Evolutionary conservation across 2,113 vertebrate genomes (phyloP).

Genomic region (Pampusana beccarii): DNA sequence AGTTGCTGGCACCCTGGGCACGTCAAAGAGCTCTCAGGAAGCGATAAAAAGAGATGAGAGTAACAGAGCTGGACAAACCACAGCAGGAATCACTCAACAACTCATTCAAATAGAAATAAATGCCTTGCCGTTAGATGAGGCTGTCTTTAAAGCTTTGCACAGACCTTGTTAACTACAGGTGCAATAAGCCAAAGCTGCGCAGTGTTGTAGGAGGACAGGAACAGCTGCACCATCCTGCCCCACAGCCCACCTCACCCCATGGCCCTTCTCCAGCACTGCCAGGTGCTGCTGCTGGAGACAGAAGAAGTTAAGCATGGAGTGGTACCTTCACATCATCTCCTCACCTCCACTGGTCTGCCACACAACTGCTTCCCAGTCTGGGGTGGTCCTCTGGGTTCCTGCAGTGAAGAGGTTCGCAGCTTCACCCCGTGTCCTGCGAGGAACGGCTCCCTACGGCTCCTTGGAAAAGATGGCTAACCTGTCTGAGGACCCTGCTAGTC

Average conservation of each 20-base stretch:
- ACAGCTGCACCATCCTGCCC: background rate
- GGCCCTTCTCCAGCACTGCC: background rate
- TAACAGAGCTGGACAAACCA: fast-evolving
- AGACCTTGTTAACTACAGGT: background rate
- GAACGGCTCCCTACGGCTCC: background rate
- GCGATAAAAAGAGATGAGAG: background rate
- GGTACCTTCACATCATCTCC: background rate
- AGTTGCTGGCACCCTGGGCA: background rate
- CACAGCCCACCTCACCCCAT: background rate
- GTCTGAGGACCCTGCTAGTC: background rate
- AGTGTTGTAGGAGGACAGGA: background rate
- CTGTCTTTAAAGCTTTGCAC: background rate
- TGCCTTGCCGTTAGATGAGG: background rate
- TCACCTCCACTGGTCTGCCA: background rate
- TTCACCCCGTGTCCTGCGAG: background rate
- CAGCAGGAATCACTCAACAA: background rate
- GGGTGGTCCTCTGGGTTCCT: background rate
- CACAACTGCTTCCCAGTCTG: background rate
- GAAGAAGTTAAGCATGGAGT: background rate
- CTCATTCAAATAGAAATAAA: background rate
- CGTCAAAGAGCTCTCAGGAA: fast-evolving
- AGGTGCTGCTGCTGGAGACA: background rate
- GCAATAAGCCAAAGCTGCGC: background rate
- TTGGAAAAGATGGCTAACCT: background rate
- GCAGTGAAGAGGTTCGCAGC: background rate